Evolutionary conservation across 2,113 vertebrate genomes (phyloP), one percentile per base, ranked within the genome.

Genomic region (Trematomus loennbergii): DNA sequence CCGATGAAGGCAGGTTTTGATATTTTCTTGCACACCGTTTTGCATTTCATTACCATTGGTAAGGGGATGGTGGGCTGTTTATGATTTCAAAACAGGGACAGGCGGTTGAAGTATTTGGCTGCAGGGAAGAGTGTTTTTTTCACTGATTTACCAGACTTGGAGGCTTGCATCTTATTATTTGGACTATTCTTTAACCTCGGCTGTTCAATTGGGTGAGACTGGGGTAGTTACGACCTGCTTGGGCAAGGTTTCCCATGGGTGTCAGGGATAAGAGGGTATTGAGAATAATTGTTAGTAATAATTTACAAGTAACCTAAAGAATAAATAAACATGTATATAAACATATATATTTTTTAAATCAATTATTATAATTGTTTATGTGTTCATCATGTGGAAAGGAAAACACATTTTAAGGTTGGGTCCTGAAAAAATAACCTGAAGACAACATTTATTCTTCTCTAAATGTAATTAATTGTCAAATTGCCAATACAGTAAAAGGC

Each of bases 101-200:
- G 69, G 76, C 78, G 90, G 90, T 91, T 93, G 86, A 93, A 84
- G 87, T 88, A 93, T 94, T 92, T 93, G 89, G 91, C 92, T 93
- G 84, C 87, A 85, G 94, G 94, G 92, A 92, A 85, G 84, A 91
- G 74, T 86, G 84, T 88, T 88, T 90, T 93, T 93, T 82, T 90
- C 93, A 94, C 93, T 95, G 90, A 94, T 95, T 95, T 92, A 94
- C 92, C 87, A 92, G 92, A 87, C 90, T 85, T 58, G 76, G 90
- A 91, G 84, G 90, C 87, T 88, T 91, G 93, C 94, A 94, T 94
- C 88, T 93, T 91, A 95, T 94, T 94, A 95, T 93, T 92, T 87
- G 84, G 89, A 92, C 91, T 95, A 95, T 94, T 93, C 88, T 95
- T 95, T 95, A 95, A 95, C 95, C 89, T 81, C 85, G 54, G 74